A percentile compares a stretch with the other conserved stretches of the same genome.
Evolutionary conservation across 2,888 invertebrate species (phyloP).

Genomic region (Globia sparganii): DNA sequence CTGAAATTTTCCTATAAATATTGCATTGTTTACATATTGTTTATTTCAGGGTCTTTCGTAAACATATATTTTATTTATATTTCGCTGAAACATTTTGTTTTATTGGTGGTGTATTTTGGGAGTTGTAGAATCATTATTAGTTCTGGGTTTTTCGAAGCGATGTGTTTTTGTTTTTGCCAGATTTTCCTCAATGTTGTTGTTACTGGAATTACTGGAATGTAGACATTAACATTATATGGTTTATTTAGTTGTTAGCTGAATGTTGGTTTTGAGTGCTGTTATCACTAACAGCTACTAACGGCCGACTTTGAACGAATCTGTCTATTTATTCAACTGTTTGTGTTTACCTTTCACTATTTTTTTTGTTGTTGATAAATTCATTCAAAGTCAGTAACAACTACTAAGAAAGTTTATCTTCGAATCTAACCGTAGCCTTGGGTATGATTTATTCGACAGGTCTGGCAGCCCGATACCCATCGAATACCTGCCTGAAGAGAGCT

Average conservation of each 20-base stretch:
- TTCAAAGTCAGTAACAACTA: slow-evolving; percentile 80
- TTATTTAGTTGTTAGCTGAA: slow-evolving; percentile 66
- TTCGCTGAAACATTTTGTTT: slow-evolving; percentile 67
- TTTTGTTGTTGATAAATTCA: slow-evolving; percentile 73
- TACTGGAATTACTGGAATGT: slow-evolving; percentile 56
- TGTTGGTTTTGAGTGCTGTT: slow-evolving; percentile 85
- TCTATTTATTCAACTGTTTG: slow-evolving; percentile 1
- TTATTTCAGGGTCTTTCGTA: slow-evolving; percentile 68
- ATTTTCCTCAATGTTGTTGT: slow-evolving; percentile 57
- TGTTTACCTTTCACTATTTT: neutral
- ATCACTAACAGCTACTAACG: slow-evolving; percentile 90
- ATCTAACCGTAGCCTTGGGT: slow-evolving; percentile 88
- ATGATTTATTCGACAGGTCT: slow-evolving; percentile 92
- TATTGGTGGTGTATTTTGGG: slow-evolving; percentile 71
- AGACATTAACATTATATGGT: slow-evolving; percentile 65
- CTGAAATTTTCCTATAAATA: slow-evolving; percentile 54
- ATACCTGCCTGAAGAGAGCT: slow-evolving; percentile 97
- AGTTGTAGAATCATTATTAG: slow-evolving; percentile 64
- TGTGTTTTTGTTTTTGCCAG: slow-evolving; percentile 65
- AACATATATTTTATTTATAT: slow-evolving; percentile 62
- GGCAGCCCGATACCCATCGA: slow-evolving; percentile 98
- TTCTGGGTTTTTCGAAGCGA: slow-evolving; percentile 58
- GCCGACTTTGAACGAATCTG: slow-evolving; percentile 85
- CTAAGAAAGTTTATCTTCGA: slow-evolving; percentile 69
- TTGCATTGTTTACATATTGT: slow-evolving; percentile 61